These are phyloP conservation scores for Zhengitettix transpicula DNA, from an alignment of 2,888 invertebrate genomes.

Conservation along the genomic window DNA sequence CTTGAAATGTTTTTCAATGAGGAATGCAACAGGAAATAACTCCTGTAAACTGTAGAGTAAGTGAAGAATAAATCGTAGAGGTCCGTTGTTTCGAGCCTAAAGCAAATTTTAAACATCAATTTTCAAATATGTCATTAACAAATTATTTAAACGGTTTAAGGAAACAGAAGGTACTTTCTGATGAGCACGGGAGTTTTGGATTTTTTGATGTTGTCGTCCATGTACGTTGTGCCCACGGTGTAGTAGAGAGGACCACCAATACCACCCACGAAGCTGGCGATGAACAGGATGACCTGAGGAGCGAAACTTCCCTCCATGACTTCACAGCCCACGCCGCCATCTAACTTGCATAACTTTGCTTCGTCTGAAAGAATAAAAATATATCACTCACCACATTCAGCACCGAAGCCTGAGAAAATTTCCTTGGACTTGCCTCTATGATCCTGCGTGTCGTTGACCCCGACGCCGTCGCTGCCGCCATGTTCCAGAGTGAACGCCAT, in stretches of 20 bases:
- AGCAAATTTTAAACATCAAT: no score
- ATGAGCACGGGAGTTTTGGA: slow-evolving; percentile 53
- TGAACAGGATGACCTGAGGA: slow-evolving; percentile 43
- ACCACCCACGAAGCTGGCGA: slow-evolving; percentile 52
- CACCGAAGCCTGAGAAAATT: no score
- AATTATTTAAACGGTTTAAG: no score
- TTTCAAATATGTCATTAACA: no score
- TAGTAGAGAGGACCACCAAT: slow-evolving; percentile 52
- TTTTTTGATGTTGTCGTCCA: slow-evolving; percentile 61
- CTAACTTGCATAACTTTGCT: slow-evolving; percentile 29
- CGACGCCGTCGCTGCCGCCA: slow-evolving; percentile 26
- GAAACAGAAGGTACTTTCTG: slow-evolving; percentile 29
- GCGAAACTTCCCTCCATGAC: slow-evolving; percentile 38
- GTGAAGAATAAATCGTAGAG: no score
- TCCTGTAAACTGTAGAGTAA: no score
- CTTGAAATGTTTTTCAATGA: no score
- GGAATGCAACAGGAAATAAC: no score
- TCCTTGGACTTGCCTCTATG: slow-evolving; percentile 13
- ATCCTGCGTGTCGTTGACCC: slow-evolving; percentile 25
- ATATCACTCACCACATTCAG: no score
- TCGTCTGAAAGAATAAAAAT: no score
- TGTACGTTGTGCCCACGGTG: slow-evolving; percentile 51
- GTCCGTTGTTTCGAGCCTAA: no score
- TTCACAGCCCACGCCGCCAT: slow-evolving; percentile 27
- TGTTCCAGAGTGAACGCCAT: slow-evolving; percentile 42